Evolutionary conservation across 2,888 invertebrate species (phyloP), one percentile per base, ranked within the genome.

Genomic region (Theodoxus fluviatilis): DNA sequence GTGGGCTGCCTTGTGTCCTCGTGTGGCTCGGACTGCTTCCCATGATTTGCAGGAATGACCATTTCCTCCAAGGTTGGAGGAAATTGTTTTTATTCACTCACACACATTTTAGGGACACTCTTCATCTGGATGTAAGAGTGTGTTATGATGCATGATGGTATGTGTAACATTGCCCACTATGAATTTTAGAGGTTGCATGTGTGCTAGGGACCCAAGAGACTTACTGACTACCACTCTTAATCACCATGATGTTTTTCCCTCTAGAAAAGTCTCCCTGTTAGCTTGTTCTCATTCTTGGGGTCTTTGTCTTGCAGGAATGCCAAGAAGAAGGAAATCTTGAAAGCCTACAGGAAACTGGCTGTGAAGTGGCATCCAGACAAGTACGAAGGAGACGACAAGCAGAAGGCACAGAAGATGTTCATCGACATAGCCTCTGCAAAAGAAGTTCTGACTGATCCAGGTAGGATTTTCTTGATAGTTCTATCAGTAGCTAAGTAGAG

Each of bases 291-390:
- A n/a, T n/a, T 73, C n/a, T n/a, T n/a, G n/a, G n/a, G n/a, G n/a
- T n/a, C n/a, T 37, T 66, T 47, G 57, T 74, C 73, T 79, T 77
- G 55, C 75, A 88, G 89, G 84, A 92, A 92, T 67, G 98, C 99
- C 1, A 92, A 90, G 65, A 99, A 99, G 88, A 93, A 93, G 83
- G 96, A 98, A 87, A 95, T 99, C 57, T 90, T 92, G 18, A 98
- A 98, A 90, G 98, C 87, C 18, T 99, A 99, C 88, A 91, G 98
- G 77, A 96, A 95, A 89, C 92, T 95, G 67, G 99, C 99, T 18
- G 95, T 96, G 88, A 94, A 97, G 87, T 99, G 98, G 98, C 99
- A 99, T 89, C 99, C 99, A 0, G 99, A 99, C 88, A 96, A 94
- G 88, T 98, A 92, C 88, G 91, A 90, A 68, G 86, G 82, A 3